Evolutionary conservation across 2,888 invertebrate genomes (phyloP).

Genomic region (Nemotelus nigrinus): DNA sequence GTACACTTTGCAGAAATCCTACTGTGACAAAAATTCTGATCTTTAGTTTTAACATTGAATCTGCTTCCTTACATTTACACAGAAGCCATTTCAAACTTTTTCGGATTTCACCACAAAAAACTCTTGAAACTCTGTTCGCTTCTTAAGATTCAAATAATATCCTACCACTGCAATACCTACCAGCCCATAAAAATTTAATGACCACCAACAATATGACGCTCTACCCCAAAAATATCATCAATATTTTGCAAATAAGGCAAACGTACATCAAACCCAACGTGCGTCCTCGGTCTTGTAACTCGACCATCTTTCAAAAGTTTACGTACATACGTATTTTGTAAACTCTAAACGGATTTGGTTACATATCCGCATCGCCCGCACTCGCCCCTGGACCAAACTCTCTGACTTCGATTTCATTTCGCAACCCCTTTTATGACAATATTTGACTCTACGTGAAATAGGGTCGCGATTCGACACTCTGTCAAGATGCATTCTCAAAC

Average conservation of each 20-base stretch:
- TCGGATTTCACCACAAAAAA: no score
- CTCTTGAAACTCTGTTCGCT: no score
- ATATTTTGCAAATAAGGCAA: slow-evolving; percentile 48
- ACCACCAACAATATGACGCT: not conserved
- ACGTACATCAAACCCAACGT: slow-evolving; percentile 17
- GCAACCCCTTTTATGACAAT: slow-evolving; percentile 41
- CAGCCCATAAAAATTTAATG: not conserved
- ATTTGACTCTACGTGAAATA: slow-evolving; percentile 19
- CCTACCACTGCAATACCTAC: no score
- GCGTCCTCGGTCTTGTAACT: not conserved
- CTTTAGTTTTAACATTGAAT: no score
- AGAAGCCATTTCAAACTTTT: no score
- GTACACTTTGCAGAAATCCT: no score
- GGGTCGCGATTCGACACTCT: slow-evolving; percentile 23
- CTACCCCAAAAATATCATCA: slow-evolving; percentile 33
- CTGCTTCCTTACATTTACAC: no score
- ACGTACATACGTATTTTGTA: slow-evolving; percentile 21
- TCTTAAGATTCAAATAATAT: no score
- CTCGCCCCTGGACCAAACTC: slow-evolving; percentile 25
- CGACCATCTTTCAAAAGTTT: slow-evolving; percentile 24
- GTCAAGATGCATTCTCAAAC: slow-evolving; percentile 10
- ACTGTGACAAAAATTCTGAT: no score
- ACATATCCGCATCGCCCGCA: slow-evolving; percentile 31
- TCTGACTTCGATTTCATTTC: slow-evolving; percentile 46
- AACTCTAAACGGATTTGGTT: slow-evolving; percentile 47